phyloP scores from a whole-genome alignment of 2,888 invertebrate genomes.

The Fragum whitleyi region DNA sequence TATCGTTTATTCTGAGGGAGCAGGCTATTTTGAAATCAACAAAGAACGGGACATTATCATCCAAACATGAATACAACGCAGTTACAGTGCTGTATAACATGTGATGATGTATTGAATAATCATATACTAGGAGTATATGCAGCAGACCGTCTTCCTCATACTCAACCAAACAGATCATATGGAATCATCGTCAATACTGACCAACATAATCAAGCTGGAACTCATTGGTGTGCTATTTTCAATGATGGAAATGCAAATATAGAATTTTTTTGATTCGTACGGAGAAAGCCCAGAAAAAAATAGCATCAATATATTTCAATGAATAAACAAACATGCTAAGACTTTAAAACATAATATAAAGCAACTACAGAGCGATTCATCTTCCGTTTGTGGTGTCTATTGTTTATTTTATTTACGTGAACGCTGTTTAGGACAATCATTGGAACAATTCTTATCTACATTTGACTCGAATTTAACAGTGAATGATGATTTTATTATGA shows the following conservation, averaged over 20 bases:
- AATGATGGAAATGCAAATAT: conserved; percentile 3
- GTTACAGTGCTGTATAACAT: conserved; percentile 35
- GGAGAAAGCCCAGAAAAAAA: conserved; percentile 3
- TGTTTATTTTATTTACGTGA: conserved; percentile 28
- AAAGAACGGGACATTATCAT: conserved; percentile 40
- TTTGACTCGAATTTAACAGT: conserved; percentile 6
- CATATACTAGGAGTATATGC: conserved; percentile 39
- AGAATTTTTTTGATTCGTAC: conserved; percentile 35
- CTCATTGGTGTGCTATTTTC: conserved; percentile 41
- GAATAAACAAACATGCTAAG: conserved; percentile 6
- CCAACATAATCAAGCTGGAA: conserved; percentile 25
- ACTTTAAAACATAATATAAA: not conserved
- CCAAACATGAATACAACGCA: conserved; percentile 42
- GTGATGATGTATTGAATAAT: conserved; percentile 25
- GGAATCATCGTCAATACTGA: conserved; percentile 52
- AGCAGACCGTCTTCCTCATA: conserved; percentile 35
- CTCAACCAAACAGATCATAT: conserved; percentile 6
- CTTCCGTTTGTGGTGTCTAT: conserved; percentile 36
- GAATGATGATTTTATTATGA: conserved; percentile 24
- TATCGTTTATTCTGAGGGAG: conserved; percentile 43
- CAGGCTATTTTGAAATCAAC: conserved; percentile 50
- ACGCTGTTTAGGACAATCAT: conserved; percentile 10
- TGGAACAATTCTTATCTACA: conserved; percentile 13
- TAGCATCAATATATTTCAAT: conserved; percentile 11
- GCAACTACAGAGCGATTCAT: conserved; percentile 26